These are phyloP conservation scores for Taeniopygia guttata DNA, from an alignment of 2,797 vertebrate species.

Conservation along the genomic window DNA sequence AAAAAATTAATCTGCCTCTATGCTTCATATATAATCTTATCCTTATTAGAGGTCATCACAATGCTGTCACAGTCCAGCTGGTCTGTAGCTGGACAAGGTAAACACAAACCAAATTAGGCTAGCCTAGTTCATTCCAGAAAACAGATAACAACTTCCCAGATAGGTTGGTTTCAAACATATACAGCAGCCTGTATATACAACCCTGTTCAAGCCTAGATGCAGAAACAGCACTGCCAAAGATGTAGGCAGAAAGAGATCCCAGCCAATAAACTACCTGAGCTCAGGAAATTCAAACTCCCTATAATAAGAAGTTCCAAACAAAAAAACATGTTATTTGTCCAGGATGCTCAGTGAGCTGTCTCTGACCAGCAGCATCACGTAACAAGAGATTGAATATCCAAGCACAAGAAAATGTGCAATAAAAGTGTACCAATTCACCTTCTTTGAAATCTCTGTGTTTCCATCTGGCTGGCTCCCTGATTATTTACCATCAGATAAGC, in stretches of 20 bases:
- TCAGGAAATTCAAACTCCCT: not conserved
- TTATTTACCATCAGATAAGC: not conserved
- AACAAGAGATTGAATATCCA: not conserved
- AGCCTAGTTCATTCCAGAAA: not conserved
- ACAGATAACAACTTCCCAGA: not conserved
- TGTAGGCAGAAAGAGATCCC: not conserved
- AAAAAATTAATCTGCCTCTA: not conserved
- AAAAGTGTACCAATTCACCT: not conserved
- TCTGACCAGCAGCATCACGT: not conserved
- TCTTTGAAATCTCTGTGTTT: not conserved
- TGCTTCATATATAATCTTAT: not conserved
- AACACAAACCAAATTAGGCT: not conserved
- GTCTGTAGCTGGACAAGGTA: not conserved
- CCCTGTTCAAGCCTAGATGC: not conserved
- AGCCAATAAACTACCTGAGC: not conserved
- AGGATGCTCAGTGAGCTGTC: not conserved
- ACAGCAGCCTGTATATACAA: not conserved
- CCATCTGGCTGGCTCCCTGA: not conserved
- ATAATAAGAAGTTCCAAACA: not conserved
- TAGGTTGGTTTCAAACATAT: not conserved
- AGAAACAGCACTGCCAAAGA: not conserved
- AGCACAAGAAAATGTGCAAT: not conserved
- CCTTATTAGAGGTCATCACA: not conserved
- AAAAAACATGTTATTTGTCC: not conserved
- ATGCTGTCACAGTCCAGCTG: not conserved